These are phyloP conservation scores for Cygnus buccinator DNA, from an alignment of 2,113 vertebrate species.

Conservation along the genomic window DNA sequence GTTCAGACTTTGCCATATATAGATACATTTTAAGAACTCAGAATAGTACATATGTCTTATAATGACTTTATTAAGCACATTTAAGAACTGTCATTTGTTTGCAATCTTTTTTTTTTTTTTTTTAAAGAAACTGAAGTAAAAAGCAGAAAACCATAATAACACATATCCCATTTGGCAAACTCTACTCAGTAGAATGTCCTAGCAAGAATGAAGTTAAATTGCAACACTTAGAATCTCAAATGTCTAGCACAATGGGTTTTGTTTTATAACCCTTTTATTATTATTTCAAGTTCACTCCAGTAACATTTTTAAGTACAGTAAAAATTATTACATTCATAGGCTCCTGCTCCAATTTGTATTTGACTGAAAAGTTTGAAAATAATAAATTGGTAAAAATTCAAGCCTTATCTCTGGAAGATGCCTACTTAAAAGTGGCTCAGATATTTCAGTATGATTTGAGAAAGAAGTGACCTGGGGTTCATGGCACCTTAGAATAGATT, in stretches of 20 bases:
- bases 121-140: neutral
- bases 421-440: neutral
- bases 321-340: neutral
- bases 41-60: neutral
- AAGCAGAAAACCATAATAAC: neutral
- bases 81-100: neutral
- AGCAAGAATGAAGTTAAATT: neutral
- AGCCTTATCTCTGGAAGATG: neutral
- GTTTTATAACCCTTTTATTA: neutral
- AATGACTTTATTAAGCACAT: neutral
- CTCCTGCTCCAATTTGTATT: neutral
- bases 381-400: neutral
- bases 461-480: neutral
- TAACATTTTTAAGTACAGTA: neutral
- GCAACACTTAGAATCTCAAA: neutral
- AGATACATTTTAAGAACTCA: neutral
- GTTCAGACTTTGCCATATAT: neutral
- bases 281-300: neutral
- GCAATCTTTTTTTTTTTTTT: neutral
- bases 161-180: neutral
- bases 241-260: accelerated
- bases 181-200: neutral
- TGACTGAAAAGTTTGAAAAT: neutral
- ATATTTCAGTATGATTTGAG: neutral
- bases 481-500: neutral